Evolutionary conservation across 2,113 vertebrate genomes (phyloP).

Genomic region (Trogon melanurus): DNA sequence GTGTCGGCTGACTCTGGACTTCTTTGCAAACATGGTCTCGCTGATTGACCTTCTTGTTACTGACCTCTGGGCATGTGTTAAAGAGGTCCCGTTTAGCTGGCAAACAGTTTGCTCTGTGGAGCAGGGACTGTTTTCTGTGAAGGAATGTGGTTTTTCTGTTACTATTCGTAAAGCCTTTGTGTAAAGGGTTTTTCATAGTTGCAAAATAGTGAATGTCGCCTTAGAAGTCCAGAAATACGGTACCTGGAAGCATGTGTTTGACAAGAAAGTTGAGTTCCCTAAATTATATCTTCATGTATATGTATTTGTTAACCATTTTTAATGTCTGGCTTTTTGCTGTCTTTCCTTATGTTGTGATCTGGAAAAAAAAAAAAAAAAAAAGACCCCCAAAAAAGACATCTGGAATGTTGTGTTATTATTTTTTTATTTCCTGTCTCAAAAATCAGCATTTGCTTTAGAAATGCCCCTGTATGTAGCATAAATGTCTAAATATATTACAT

Average conservation of each 20-base stretch:
- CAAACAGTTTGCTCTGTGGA: background rate
- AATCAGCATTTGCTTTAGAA: slow-evolving; percentile 2
- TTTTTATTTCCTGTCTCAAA: slow-evolving; percentile 11
- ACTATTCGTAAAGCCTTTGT: background rate
- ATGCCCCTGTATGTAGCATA: background rate
- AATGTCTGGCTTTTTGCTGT: background rate
- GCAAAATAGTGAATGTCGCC: background rate
- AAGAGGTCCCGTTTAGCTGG: background rate
- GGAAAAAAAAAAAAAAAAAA: background rate
- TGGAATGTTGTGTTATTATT: background rate
- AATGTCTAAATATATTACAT: background rate
- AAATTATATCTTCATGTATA: background rate
- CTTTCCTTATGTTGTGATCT: background rate
- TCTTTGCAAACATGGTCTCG: background rate
- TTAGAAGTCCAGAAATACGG: background rate
- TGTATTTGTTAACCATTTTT: background rate
- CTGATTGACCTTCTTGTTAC: background rate
- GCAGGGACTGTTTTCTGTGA: background rate
- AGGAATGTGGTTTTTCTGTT: background rate
- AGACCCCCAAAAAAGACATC: background rate
- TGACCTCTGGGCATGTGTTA: background rate
- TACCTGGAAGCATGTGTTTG: background rate
- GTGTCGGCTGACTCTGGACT: background rate
- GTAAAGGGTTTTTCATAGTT: background rate
- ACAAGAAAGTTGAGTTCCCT: background rate